Evolutionary conservation across 1,140 invertebrate genomes (phyloP).

Genomic region (Paralvinella palmiformis): DNA sequence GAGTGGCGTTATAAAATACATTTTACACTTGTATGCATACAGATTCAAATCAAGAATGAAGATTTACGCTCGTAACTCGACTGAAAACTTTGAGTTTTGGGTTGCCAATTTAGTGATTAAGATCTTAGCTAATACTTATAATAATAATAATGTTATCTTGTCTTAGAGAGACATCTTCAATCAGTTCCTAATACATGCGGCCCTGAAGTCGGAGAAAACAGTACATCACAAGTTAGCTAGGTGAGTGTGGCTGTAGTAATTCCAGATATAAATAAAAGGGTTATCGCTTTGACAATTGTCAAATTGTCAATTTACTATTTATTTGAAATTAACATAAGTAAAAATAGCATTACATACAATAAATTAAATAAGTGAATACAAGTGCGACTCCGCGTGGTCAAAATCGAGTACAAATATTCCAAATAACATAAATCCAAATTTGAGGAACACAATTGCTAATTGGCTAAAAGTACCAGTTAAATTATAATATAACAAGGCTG

Average conservation of each 20-base stretch:
- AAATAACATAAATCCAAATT: too few species aligned
- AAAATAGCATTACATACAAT: background rate
- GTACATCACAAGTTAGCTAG: constrained; percentile 27
- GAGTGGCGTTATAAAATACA: too few species aligned
- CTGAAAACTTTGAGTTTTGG: background rate
- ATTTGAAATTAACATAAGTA: background rate
- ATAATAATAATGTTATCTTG: constrained; percentile 3
- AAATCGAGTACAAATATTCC: too few species aligned
- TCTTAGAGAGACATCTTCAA: constrained; percentile 51
- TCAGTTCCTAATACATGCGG: constrained; percentile 48
- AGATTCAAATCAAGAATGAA: background rate
- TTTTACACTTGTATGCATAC: background rate
- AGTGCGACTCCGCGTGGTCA: too few species aligned
- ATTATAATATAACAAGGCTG: too few species aligned
- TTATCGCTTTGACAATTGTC: background rate
- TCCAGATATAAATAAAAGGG: too few species aligned
- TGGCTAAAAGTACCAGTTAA: too few species aligned
- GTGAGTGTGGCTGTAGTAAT: constrained; percentile 18
- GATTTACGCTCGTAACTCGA: background rate
- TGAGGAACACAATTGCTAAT: too few species aligned
- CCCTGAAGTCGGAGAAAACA: constrained; percentile 39
- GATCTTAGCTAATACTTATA: background rate
- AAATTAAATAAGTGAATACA: background rate
- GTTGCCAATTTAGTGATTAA: too few species aligned
- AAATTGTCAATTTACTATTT: background rate